Evolutionary conservation across 2,888 invertebrate species (phyloP).

Genomic region (Serrognathus titanus): DNA sequence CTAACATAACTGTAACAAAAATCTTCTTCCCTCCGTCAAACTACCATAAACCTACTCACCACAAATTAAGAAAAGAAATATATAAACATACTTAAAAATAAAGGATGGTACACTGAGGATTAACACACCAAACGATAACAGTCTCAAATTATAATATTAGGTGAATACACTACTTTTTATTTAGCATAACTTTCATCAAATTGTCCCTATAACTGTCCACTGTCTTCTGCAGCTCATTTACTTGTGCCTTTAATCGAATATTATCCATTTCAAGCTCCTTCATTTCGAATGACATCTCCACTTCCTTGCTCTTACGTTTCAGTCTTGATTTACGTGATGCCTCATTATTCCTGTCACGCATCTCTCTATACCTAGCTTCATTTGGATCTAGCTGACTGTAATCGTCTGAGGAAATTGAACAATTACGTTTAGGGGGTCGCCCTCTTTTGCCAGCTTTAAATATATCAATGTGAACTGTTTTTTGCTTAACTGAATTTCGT

Average conservation of each 20-base stretch:
- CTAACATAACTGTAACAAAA: no score
- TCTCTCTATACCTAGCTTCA: constrained; percentile 61
- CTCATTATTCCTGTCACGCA: constrained; percentile 75
- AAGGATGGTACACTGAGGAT: neutral
- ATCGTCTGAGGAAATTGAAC: constrained; percentile 46
- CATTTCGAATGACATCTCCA: constrained; percentile 48
- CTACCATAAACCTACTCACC: neutral
- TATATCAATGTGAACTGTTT: constrained; percentile 6
- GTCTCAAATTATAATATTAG: neutral
- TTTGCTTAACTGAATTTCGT: constrained; percentile 35
- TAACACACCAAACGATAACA: neutral
- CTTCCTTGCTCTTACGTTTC: constrained; percentile 63
- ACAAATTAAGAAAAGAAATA: neutral
- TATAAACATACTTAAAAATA: neutral
- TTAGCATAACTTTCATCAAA: constrained; percentile 62
- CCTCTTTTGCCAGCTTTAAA: constrained; percentile 45
- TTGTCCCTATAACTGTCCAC: constrained; percentile 63
- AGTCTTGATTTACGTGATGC: constrained; percentile 71
- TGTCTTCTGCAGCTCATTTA: constrained; percentile 65
- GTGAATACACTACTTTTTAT: constrained; percentile 39
- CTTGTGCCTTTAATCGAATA: constrained; percentile 61
- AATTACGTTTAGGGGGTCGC: constrained; percentile 55
- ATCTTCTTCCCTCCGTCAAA: no score
- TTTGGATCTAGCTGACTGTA: constrained; percentile 42
- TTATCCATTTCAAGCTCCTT: constrained; percentile 61